Base-by-base conservation (phyloP, 2,888 invertebrate genomes). In the Drosophila robusta region DNA sequence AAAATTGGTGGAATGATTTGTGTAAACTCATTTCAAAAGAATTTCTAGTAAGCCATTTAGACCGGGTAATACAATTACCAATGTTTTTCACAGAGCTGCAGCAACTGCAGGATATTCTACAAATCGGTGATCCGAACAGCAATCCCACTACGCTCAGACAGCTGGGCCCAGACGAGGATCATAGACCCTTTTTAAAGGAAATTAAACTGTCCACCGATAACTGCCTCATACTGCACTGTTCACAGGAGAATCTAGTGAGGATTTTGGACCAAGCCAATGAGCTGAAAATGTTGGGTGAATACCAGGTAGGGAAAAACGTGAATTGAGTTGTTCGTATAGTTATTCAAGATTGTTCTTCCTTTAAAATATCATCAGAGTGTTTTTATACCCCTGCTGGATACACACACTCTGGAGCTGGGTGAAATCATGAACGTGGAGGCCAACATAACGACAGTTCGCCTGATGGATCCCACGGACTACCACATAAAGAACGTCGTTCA, bases 251-350 rank as follows among this genome's bases (percentile, higher is more conserved):
- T 82, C 93, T 97, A 26, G 83, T 94, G 3, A 93, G 93, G 36
- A 94, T 97, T 56, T 92, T 97, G 74, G 93, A 93, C 38, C 96
- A 98, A 92, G 97, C 98, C 0, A 94, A 95, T 73, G 95, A 96
- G 91, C 95, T 98, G 26, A 96, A 96, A 79, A 95, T 98, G 92
- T 93, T 97, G 78, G 96, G 95, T 7, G 95, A 96, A 88, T 96
- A 96, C 92, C 96, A 96, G 93, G 94, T 94, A 86, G 41, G 18
- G 18, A 1, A 2, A 18, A 18, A 18, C 18, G 18, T 18, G 18
- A 18, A n/a, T n/a, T n/a, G n/a, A n/a, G n/a, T n/a, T n/a, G n/a
- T n/a, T n/a, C n/a, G n/a, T n/a, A n/a, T n/a, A n/a, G n/a, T n/a
- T n/a, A n/a, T 2, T 18, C 18, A 18, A 18, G 1, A 18, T 22